Conservation (phyloP, 2,797 vertebrate species). For the Esox masquinongy region DNA sequence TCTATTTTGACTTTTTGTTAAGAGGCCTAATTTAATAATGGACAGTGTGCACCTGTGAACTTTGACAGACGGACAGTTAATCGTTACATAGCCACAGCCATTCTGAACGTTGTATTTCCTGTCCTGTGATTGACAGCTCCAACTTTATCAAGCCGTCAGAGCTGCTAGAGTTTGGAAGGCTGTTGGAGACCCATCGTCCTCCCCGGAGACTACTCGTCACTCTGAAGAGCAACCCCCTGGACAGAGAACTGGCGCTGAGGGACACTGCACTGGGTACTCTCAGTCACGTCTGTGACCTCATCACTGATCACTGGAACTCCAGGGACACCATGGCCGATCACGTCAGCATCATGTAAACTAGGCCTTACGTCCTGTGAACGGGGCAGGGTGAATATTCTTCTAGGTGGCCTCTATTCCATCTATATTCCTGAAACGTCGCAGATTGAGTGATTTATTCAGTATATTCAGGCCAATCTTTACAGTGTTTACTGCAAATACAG, state of each 20-base stretch:
- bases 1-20: neutral
- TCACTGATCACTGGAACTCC: slow-evolving; percentile 79
- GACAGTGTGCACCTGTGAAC: neutral
- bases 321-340: slow-evolving; percentile 85
- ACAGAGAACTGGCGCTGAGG: slow-evolving; percentile 74
- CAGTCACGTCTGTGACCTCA: neutral
- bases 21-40: neutral
- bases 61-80: neutral
- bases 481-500: too few species aligned
- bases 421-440: too few species aligned
- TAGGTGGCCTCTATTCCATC: neutral
- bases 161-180: slow-evolving; percentile 82
- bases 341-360: slow-evolving; percentile 64
- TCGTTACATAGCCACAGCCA: neutral
- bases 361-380: neutral
- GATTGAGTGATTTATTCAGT: too few species aligned
- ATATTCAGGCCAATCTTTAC: too few species aligned
- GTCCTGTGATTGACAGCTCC: slow-evolving; percentile 72
- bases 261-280: slow-evolving; percentile 21
- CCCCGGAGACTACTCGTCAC: slow-evolving; percentile 74
- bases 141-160: slow-evolving; percentile 90
- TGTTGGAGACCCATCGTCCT: slow-evolving; percentile 68
- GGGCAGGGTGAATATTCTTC: neutral
- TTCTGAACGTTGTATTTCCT: neutral
- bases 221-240: slow-evolving; percentile 85